phyloP scores from a whole-genome alignment of 2,888 invertebrate genomes.

The Coelinius sp. region DNA sequence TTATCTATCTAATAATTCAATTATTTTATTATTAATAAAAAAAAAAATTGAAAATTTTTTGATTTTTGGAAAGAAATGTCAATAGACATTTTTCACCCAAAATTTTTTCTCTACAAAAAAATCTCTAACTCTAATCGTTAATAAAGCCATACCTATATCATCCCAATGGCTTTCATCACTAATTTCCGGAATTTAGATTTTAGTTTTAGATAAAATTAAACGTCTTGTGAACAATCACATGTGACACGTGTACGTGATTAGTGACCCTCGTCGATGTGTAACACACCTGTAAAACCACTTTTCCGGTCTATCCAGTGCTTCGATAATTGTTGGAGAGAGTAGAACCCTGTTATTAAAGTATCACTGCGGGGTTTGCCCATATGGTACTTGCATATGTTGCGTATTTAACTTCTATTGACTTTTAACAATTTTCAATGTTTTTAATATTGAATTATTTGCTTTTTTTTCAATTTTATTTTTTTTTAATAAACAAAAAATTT shows the following conservation, averaged over 20 bases:
- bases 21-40: too few relatives aligned
- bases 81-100: too few relatives aligned
- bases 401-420: constrained; percentile 6
- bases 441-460: too few relatives aligned
- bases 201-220: neutral
- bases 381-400: constrained; percentile 48
- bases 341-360: constrained; percentile 45
- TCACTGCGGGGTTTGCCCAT: constrained; percentile 45
- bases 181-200: neutral
- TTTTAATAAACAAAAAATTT: too few relatives aligned
- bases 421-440: neutral
- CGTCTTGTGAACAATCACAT: constrained; percentile 31
- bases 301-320: constrained; percentile 52
- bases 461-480: too few relatives aligned
- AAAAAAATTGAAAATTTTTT: too few relatives aligned
- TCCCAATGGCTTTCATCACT: neutral
- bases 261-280: constrained; percentile 48
- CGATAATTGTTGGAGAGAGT: constrained; percentile 53
- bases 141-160: too few relatives aligned
- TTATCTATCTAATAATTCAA: too few relatives aligned
- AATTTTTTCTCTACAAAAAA: too few relatives aligned
- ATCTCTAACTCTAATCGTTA: too few relatives aligned
- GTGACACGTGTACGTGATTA: constrained; percentile 24
- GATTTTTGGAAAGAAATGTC: too few relatives aligned
- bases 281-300: constrained; percentile 61